Base-by-base conservation (phyloP, 2,113 vertebrate genomes). In the Coptodon rendalli region DNA sequence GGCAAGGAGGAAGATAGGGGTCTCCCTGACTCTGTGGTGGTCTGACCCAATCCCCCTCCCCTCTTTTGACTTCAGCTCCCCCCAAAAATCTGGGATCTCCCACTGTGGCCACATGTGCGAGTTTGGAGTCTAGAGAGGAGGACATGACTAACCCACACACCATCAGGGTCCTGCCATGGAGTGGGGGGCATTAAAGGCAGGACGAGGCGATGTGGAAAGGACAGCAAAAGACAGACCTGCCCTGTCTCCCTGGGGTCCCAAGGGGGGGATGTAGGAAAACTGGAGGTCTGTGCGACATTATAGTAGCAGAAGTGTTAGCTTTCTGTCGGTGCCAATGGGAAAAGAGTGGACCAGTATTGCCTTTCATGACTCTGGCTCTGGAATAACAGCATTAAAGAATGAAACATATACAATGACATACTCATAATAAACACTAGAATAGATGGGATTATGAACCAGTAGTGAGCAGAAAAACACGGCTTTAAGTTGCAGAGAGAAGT, bases 11-110 rank as follows among this genome's bases (percentile, higher is more conserved):
- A 94, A 91, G 92, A 93, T 84, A 84, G 88, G 91, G 95, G 94
- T 95, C 94, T 94, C 94, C 94, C 91, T 52, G 2, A 50, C 95
- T 83, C 95, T 92, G 89, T 78, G 95, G 96, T 95, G 96, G 95
- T 96, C 96, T 95, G 91, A 95, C 94, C 89, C 91, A 91, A 86
- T 78, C 81, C 31, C 82, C 78, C 86, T 83, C 80, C 78, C 86
- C 52, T 50, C 52, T 27, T 36, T 38, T 83, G 36, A 36, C 66
- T 79, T 43, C 45, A 68, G 50, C 89, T 81, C 52, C 87, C 59
- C 87, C 68, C 80, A 84, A 87, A 91, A 87, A 73, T 82, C 61
- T 89, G 84, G 93, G 93, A 95, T 94, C 93, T 93, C 92, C 91
- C 89, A 92, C 82, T 83, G 87, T 54, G 85, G 90, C 90, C 87